Evolutionary conservation across 2,113 vertebrate genomes (phyloP).

Genomic region (Motacilla tschutschensis): DNA sequence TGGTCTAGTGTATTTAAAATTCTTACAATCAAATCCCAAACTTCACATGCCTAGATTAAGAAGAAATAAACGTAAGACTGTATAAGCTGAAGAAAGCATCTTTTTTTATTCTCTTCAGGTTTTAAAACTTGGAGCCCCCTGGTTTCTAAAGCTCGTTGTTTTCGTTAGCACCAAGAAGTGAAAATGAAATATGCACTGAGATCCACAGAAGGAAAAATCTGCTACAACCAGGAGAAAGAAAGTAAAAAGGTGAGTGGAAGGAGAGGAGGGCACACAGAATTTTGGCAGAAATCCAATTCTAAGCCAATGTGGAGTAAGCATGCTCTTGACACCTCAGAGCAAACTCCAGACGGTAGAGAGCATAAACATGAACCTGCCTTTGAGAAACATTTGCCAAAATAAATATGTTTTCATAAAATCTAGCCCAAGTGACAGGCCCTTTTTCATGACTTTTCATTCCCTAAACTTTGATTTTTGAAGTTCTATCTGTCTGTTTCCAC

Average conservation of each 20-base stretch:
- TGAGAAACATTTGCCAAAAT: slow-evolving; percentile 26
- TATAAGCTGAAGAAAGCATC: neutral
- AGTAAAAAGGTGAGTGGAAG: neutral
- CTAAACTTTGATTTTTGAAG: neutral
- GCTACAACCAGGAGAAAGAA: neutral
- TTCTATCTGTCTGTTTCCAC: neutral
- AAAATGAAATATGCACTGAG: neutral
- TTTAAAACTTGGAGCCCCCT: neutral
- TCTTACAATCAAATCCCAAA: neutral
- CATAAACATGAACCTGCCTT: slow-evolving; percentile 22
- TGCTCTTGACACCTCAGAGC: neutral
- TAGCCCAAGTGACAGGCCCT: neutral
- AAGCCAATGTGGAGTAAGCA: neutral
- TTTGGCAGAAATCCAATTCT: neutral
- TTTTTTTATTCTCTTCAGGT: neutral
- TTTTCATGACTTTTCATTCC: neutral
- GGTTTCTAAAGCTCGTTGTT: neutral
- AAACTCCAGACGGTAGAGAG: neutral
- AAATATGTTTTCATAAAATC: slow-evolving; percentile 11
- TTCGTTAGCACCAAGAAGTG: neutral
- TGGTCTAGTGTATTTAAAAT: neutral
- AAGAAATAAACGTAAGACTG: neutral
- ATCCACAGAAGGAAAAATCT: neutral
- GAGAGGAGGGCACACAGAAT: neutral
- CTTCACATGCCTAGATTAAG: neutral